These are phyloP conservation scores for Carpatolechia fugitivella DNA, from an alignment of 2,888 invertebrate genomes.

Conservation along the genomic window DNA sequence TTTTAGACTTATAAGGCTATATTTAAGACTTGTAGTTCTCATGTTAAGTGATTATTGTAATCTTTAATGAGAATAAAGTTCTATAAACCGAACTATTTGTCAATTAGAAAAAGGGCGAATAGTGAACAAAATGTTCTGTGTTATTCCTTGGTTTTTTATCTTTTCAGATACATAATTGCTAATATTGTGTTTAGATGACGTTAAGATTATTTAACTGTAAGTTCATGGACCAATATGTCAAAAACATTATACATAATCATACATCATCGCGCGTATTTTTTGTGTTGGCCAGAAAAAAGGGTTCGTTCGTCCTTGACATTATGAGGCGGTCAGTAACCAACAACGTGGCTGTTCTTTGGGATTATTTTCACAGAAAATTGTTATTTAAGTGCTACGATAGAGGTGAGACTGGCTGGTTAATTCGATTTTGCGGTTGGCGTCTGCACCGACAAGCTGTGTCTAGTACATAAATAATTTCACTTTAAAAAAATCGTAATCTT, in stretches of 20 bases:
- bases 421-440: constrained; percentile 9
- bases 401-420: constrained; percentile 2
- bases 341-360: constrained; percentile 15
- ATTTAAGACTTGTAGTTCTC: no score
- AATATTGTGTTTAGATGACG: no score
- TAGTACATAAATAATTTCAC: neutral
- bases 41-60: no score
- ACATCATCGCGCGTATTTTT: constrained; percentile 1
- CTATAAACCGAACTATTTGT: no score
- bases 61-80: no score
- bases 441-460: neutral
- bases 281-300: neutral
- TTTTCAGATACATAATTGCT: no score
- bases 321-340: constrained; percentile 13
- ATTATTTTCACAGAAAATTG: constrained; percentile 15
- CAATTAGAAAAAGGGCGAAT: no score
- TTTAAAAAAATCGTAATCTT: neutral
- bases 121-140: no score
- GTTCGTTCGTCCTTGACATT: constrained; percentile 16
- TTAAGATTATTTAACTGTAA: no score
- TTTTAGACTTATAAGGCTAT: no score
- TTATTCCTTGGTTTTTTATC: no score
- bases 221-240: neutral
- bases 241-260: neutral
- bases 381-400: constrained; percentile 10